phyloP scores from a whole-genome alignment of 2,797 vertebrate genomes.

The Hyperoplus immaculatus region DNA sequence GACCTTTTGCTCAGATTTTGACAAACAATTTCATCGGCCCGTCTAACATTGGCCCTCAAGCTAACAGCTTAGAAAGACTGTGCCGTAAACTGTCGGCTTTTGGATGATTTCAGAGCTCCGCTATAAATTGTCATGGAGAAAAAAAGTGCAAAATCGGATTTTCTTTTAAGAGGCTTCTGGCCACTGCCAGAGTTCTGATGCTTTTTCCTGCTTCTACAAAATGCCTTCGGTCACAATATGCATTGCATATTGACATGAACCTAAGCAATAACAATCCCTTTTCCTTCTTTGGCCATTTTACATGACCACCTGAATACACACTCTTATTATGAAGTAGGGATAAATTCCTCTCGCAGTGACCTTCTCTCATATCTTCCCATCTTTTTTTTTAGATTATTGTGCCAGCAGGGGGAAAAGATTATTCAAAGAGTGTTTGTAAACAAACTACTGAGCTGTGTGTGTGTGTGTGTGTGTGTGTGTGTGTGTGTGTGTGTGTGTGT shows the following conservation, averaged over 20 bases:
- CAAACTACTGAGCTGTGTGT: conserved; percentile 24
- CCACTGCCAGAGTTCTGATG: neutral
- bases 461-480: conserved; percentile 7
- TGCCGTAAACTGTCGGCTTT: conserved; percentile 17
- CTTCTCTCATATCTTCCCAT: conserved; percentile 1
- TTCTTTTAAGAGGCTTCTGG: conserved; percentile 17
- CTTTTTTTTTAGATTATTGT: conserved; percentile 15
- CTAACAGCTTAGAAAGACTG: conserved; percentile 29
- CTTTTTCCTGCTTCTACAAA: conserved; percentile 3
- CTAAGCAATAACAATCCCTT: neutral
- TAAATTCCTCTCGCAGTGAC: conserved; percentile 23
- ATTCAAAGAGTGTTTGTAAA: conserved; percentile 53
- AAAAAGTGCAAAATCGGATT: conserved; percentile 22
- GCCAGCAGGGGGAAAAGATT: conserved; percentile 31
- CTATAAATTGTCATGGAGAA: conserved; percentile 40
- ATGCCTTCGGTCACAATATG: neutral
- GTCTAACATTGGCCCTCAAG: conserved; percentile 34
- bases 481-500: conserved; percentile 10
- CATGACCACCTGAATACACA: conserved; percentile 9
- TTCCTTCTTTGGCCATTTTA: neutral
- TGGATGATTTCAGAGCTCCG: conserved; percentile 28
- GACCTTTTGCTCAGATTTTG: conserved; percentile 32
- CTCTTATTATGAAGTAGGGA: conserved; percentile 19
- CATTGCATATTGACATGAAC: neutral
- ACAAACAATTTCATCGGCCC: conserved; percentile 20